These are phyloP conservation scores for Plectropomus leopardus DNA, from an alignment of 2,113 vertebrate genomes.

Conservation along the genomic window DNA sequence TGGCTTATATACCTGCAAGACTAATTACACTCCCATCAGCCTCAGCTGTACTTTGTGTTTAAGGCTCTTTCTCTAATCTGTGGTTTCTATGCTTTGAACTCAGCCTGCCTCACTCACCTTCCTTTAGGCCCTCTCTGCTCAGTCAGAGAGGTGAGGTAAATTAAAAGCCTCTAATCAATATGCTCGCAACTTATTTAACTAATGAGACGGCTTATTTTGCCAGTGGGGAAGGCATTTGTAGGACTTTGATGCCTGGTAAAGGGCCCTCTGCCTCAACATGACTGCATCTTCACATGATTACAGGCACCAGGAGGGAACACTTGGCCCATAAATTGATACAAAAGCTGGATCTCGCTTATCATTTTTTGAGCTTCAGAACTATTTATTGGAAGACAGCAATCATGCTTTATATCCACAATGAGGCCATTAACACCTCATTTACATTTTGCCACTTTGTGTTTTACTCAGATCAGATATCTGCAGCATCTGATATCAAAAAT, in stretches of 20 bases:
- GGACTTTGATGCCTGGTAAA: conserved; percentile 61
- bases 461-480: not conserved
- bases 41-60: not conserved
- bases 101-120: not conserved
- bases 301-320: not conserved
- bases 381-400: conserved; percentile 7
- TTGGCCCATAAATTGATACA: conserved; percentile 30
- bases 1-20: not conserved
- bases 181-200: conserved; percentile 78
- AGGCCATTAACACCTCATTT: conserved; percentile 6
- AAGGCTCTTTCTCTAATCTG: not conserved
- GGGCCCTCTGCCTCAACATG: not conserved
- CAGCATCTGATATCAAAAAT: not conserved
- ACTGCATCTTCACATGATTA: conserved; percentile 18
- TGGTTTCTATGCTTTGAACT: not conserved
- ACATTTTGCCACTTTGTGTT: not conserved
- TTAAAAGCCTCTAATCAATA: conserved; percentile 82
- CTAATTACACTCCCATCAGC: not conserved
- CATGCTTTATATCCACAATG: conserved; percentile 10
- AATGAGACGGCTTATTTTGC: conserved; percentile 75
- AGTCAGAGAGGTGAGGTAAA: conserved; percentile 64
- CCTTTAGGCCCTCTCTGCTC: conserved; percentile 54
- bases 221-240: conserved; percentile 78
- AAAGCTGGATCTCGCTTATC: conserved; percentile 21
- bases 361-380: not conserved